Conservation (phyloP, 2,888 invertebrate genomes). For the Acanthosepion lycidas region DNA sequence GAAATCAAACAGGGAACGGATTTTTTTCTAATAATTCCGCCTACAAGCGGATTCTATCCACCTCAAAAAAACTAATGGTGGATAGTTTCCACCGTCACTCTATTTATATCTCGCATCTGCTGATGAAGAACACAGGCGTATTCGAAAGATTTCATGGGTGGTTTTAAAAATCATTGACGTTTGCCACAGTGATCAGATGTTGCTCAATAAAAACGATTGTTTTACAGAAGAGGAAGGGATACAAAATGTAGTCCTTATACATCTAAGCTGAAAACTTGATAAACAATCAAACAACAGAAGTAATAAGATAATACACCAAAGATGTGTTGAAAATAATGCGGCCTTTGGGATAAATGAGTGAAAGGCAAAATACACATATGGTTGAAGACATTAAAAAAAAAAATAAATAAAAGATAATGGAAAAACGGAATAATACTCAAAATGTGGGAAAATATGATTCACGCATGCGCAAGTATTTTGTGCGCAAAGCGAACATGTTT, state of each 20-base stretch:
- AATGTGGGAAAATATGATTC: neutral
- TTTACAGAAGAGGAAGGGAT: neutral
- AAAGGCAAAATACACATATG: neutral
- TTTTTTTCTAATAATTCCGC: no score
- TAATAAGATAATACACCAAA: neutral
- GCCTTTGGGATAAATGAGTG: neutral
- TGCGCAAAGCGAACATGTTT: neutral
- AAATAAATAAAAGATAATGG: neutral
- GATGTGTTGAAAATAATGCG: neutral
- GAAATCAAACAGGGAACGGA: no score
- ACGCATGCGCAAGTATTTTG: neutral
- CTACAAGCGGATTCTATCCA: no score
- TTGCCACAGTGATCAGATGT: neutral
- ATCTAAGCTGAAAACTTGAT: neutral
- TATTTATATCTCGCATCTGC: no score
- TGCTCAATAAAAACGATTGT: neutral
- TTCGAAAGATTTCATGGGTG: no score
- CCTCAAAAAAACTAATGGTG: no score
- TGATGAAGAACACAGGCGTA: no score
- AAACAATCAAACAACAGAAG: neutral
- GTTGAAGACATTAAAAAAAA: neutral
- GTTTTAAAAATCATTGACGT: neutral
- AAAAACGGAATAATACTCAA: neutral
- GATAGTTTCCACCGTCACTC: no score
- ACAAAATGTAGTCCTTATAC: neutral